These are phyloP conservation scores for Aleiodes testaceus DNA, from an alignment of 2,888 invertebrate species.

Conservation along the genomic window DNA sequence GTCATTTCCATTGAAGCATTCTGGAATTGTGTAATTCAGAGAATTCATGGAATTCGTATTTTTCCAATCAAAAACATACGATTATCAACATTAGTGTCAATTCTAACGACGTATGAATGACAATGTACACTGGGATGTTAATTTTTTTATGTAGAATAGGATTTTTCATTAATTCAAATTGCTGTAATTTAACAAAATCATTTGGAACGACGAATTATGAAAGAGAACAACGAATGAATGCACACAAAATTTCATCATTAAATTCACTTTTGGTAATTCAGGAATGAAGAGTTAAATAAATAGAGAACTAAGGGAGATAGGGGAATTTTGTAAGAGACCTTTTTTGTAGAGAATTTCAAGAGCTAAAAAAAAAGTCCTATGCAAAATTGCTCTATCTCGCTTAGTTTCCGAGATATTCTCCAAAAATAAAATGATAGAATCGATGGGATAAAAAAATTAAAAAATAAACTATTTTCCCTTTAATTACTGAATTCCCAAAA, in stretches of 20 bases:
- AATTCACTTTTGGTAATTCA: too few species aligned
- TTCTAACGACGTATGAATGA: too few species aligned
- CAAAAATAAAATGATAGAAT: background rate
- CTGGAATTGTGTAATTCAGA: background rate
- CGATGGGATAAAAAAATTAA: background rate
- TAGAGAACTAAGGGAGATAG: too few species aligned
- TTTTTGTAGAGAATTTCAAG: too few species aligned
- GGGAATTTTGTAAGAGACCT: too few species aligned
- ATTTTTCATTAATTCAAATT: conserved; percentile 36
- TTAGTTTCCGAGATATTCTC: too few species aligned
- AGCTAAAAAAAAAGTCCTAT: too few species aligned
- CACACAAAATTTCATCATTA: conserved; percentile 18
- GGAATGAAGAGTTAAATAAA: too few species aligned
- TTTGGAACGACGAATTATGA: conserved; percentile 19
- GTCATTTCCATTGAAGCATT: conserved; percentile 41
- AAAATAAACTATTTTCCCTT: background rate
- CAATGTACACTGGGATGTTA: too few species aligned
- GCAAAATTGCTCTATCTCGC: too few species aligned
- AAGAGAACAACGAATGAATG: conserved; percentile 28
- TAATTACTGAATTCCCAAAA: too few species aligned
- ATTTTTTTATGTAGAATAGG: background rate
- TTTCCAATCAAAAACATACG: conserved; percentile 1
- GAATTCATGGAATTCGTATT: conserved; percentile 8
- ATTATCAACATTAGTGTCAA: too few species aligned
- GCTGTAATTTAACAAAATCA: conserved; percentile 29